Evolutionary conservation across 2,888 invertebrate species (phyloP).

Genomic region (Drosophila antonietae): DNA sequence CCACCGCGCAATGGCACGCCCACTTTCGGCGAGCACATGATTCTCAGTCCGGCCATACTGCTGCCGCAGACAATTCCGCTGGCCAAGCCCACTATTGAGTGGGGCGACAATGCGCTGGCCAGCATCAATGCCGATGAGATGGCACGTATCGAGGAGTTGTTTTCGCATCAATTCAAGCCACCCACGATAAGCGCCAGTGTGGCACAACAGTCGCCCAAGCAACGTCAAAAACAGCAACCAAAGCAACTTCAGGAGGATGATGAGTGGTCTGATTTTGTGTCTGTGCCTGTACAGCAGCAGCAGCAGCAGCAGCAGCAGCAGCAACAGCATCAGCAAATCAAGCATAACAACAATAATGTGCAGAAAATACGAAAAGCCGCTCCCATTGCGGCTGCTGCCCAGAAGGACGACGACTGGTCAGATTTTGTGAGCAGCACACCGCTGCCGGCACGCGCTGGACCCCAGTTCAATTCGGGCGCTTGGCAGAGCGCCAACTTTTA

Average conservation of each 20-base stretch:
- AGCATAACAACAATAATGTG: conserved; percentile 53
- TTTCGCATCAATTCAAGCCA: conserved; percentile 75
- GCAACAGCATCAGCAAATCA: no score
- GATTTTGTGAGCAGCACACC: conserved; percentile 86
- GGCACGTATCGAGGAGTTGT: conserved; percentile 83
- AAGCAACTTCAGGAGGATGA: conserved; percentile 83
- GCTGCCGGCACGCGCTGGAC: conserved; percentile 46
- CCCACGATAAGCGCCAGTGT: conserved; percentile 79
- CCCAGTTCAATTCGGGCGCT: conserved; percentile 83
- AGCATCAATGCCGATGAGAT: conserved; percentile 84
- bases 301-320: conserved; percentile 23
- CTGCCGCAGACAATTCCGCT: conserved; percentile 81
- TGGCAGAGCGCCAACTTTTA: conserved; percentile 84
- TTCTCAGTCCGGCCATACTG: conserved; percentile 82
- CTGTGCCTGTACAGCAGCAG: conserved; percentile 71
- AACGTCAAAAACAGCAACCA: conserved; percentile 28
- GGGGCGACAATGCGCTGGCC: conserved; percentile 85
- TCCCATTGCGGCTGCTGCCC: conserved; percentile 19
- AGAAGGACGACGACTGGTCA: conserved; percentile 86
- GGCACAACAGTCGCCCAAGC: conserved; percentile 58
- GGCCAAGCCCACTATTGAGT: conserved; percentile 85
- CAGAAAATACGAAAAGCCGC: conserved; percentile 28
- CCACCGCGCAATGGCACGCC: conserved; percentile 69
- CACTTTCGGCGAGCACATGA: conserved; percentile 79
- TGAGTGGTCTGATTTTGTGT: conserved; percentile 87